Base-by-base conservation (phyloP, 2,113 vertebrate species). In the Laterallus jamaicensis region DNA sequence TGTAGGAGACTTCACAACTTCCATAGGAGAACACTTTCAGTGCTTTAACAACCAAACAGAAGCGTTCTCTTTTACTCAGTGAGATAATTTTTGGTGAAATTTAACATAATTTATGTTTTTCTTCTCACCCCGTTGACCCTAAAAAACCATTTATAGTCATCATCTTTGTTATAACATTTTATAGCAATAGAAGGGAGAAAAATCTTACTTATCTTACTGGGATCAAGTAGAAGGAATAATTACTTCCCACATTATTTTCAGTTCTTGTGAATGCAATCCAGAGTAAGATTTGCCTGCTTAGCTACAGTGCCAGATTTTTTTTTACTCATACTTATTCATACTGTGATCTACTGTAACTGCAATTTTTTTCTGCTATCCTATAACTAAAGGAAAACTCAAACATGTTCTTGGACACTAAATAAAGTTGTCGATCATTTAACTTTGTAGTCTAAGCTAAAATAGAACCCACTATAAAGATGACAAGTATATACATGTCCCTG, bases 141-240 rank as follows among this genome's bases (percentile, higher is more conserved):
- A 22, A 84, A 86, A 22, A 91, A 55, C 24, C 58, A 52, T 68
- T 90, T 89, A 50, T 60, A 69, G 82, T 76, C 2, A 39, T 71
- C 25, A 58, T 86, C 68, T 91, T 76, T 89, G 25, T 39, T 73
- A 62, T 84, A 83, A 73, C 10, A 32, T 86, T 84, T 77, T 63
- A 52, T 19, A 84, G 25, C 25, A 89, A 63, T 0, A 0, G 52
- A 82, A 92, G 28, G 21, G 35, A 89, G 56, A 84, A 92, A 89
- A 91, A 54, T 60, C 20, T 68, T 89, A 89, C 56, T 77, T 5
- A 9, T 76, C 58, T 79, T 81, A 52, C 42, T 52, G 66, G 52
- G 58, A 81, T 89, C 37, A 91, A 70, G 47, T 59, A 58, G 56
- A 92, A 92, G 74, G 87, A 74, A 78, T 87, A 89, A 91, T 94